phyloP scores from a whole-genome alignment of 1,140 invertebrate genomes.

The Penaeus japonicus region DNA sequence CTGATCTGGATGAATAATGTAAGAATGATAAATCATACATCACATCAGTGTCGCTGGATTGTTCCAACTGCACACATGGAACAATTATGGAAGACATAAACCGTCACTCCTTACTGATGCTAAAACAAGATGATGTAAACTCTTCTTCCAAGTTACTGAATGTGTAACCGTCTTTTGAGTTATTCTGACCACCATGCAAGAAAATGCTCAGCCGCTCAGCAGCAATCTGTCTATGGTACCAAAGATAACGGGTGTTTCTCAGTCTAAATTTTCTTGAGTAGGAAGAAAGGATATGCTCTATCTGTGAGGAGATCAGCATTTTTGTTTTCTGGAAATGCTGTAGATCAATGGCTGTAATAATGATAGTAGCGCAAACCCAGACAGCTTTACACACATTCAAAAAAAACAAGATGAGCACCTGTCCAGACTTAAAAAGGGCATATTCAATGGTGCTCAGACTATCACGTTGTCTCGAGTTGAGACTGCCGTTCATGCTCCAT shows the following conservation, averaged over 20 bases:
- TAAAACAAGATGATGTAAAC: background rate
- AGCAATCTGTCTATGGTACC: constrained; percentile 40
- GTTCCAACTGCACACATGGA: no score
- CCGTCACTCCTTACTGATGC: no score
- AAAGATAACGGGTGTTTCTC: constrained; percentile 52
- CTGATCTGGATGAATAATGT: no score
- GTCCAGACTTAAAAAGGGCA: no score
- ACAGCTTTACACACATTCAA: no score
- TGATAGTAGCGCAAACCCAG: no score
- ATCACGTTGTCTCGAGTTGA: background rate
- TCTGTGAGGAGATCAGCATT: constrained; percentile 33
- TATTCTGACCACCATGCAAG: background rate
- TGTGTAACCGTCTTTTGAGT: background rate
- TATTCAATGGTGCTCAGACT: no score
- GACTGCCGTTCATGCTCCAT: background rate
- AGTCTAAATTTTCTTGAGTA: constrained; percentile 19
- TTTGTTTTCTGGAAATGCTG: background rate
- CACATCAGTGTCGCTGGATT: no score
- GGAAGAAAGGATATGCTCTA: background rate
- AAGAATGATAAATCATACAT: no score
- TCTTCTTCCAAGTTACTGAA: no score
- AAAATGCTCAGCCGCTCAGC: constrained; percentile 15
- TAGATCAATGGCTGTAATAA: background rate
- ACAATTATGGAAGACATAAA: no score
- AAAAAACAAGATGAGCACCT: no score